Conservation (phyloP, 2,888 invertebrate genomes). For the Acanthacorydalis orientalis region DNA sequence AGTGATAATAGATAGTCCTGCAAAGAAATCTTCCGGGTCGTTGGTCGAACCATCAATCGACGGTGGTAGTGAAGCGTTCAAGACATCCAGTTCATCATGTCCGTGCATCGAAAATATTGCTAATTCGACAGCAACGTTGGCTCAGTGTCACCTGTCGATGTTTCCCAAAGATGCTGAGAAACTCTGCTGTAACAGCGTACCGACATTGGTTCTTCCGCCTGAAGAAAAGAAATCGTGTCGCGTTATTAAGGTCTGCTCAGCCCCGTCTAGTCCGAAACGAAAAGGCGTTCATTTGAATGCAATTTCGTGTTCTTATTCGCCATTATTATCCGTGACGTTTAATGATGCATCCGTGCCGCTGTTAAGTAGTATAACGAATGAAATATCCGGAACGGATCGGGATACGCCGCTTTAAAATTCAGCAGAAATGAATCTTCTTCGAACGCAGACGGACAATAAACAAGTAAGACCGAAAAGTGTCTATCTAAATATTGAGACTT, state of each 20-base stretch:
- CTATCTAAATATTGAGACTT: too few relatives aligned
- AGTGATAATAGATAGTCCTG: constrained; percentile 40
- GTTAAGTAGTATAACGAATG: background rate
- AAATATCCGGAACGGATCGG: background rate
- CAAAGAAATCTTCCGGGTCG: constrained; percentile 30
- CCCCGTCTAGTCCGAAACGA: constrained; percentile 19
- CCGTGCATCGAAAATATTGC: constrained; percentile 49
- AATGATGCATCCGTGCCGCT: background rate
- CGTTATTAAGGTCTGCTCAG: constrained; percentile 18
- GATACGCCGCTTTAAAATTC: constrained; percentile 12
- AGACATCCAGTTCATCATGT: constrained; percentile 46
- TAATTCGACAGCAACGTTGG: constrained; percentile 21
- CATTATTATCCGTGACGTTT: background rate
- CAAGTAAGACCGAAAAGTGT: constrained; percentile 33
- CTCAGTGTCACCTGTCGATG: constrained; percentile 21
- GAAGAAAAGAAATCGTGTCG: constrained; percentile 6
- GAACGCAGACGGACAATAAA: constrained; percentile 81
- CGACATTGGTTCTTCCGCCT: background rate
- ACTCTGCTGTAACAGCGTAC: constrained; percentile 4
- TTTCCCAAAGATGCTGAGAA: constrained; percentile 14
- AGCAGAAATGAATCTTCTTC: constrained; percentile 73
- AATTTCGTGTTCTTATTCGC: background rate
- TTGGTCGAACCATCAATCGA: constrained; percentile 32
- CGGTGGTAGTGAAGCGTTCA: constrained; percentile 24
- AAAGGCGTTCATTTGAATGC: constrained; percentile 10